Evolutionary conservation across 1,140 invertebrate species (phyloP), one percentile per base, ranked within the genome.

Genomic region (Fragariocoptes setiger): DNA sequence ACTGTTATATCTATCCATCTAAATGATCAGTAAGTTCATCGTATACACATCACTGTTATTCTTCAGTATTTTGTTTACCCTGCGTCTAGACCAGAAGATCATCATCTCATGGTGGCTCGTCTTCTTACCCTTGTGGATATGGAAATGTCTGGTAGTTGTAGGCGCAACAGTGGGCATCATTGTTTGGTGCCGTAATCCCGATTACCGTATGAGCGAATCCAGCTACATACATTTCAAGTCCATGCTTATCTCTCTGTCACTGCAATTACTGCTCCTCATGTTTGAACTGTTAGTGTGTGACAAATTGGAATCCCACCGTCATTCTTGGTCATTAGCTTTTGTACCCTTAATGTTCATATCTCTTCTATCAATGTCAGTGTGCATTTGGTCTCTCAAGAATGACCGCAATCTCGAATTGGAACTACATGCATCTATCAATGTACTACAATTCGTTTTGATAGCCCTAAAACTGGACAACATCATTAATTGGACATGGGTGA

Each of bases 311-410:
- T 77, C 52, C 15, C 62, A 65, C n/a, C 66, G 76, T 42, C 79
- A 88, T 60, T 58, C 80, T 16, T 88, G 80, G 86, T 83, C 86
- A 50, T 65, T 92, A 43, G 79, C 90, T 35, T 94, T 94, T 58
- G 82, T 88, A 59, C 85, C 85, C 13, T 62, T 94, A 35, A 83
- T 92, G 53, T 85, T 90, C 56, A 80, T 90, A 47, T 88, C 82
- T 21, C 74, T 92, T 48, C 71, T 92, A 21, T 88, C 83, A 38
- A 85, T 94, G 50, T 79, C 78, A 14, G 78, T 90, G 25, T 90
- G 83, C 56, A 80, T 95, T 50, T 95, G 88, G 88, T 78, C 83
- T 46, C 76, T 92, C 1, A 90, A 90, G 62, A 82, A 94, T 61
- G 85, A 92, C 55, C 65, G 85, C 38, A 80, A 78, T 21, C 92